Base-by-base conservation (phyloP, 2,888 invertebrate species). In the Clanis bilineata region DNA sequence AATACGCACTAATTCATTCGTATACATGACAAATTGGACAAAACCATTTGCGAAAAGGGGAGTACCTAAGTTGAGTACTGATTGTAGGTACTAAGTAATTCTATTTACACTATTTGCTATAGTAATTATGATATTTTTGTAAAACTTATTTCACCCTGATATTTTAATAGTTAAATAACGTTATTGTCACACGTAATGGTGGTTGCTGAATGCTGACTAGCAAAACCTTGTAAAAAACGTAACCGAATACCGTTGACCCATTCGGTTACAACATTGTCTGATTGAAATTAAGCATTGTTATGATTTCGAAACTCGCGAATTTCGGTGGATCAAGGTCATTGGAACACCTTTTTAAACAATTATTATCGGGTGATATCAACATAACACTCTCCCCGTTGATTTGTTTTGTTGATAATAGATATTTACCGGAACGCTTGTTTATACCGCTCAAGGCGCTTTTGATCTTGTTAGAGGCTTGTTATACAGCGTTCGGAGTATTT, bases 391-490 rank as follows among this genome's bases (percentile, higher is more conserved):
- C 45, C 18, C n/a, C 23, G 58, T 5, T 38, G 58, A 58, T 39
- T 39, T 39, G 38, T 38, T n/a, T n/a, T n/a, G n/a, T n/a, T n/a
- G n/a, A n/a, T n/a, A n/a, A 41, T 9, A 23, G 39, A 58, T 47
- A 39, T 47, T 39, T 39, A 39, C 39, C 39, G 39, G 28, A 51
- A 39, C 25, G 25, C 28, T 39, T 58, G 51, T 51, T 23, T 38
- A 58, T n/a, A 18, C 9, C 58, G 21, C 21, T 58, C 36, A 7
- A 51, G 25, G 25, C 47, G 58, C 58, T 58, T 58, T 58, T 58
- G 58, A 58, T 58, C 51, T 58, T 58, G 47, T 23, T 39, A 28
- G 36, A 57, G 28, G 28, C 51, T 58, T 58, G 51, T 58, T 51
- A 58, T 39, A 58, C 25, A 38, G 15, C 23, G 58, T 51, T 58